A percentile compares a stretch with the other conserved stretches of the same genome.
Conservation (phyloP, 2,113 vertebrate species). For the Eptatretus burgeri region DNA sequence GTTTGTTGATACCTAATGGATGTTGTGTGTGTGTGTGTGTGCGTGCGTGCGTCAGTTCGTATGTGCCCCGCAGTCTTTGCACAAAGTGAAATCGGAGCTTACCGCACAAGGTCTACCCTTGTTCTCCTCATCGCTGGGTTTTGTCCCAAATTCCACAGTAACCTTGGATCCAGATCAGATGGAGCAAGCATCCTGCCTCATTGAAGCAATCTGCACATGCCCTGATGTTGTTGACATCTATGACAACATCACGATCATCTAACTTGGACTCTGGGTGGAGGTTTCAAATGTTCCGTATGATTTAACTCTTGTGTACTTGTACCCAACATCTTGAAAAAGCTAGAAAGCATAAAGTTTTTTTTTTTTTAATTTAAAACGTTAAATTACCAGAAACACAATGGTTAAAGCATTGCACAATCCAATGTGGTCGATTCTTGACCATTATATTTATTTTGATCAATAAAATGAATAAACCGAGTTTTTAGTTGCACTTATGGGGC, state of each 20-base stretch:
- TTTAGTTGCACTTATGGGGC: too few species aligned
- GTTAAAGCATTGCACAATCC: too few species aligned
- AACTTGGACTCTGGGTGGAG: not conserved
- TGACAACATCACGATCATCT: not conserved
- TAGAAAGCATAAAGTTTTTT: too few species aligned
- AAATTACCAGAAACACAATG: too few species aligned
- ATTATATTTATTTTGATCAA: too few species aligned
- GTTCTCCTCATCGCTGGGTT: not conserved
- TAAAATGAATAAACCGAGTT: too few species aligned
- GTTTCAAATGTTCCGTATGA: too few species aligned
- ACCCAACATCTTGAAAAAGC: too few species aligned
- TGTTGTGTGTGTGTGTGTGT: not conserved
- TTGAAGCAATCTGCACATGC: not conserved
- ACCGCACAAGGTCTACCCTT: not conserved
- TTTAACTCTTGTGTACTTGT: too few species aligned
- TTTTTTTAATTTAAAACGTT: too few species aligned
- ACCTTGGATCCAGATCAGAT: not conserved
- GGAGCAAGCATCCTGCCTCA: not conserved
- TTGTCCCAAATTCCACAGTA: not conserved
- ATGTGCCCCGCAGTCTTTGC: not conserved
- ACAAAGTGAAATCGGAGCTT: not conserved
- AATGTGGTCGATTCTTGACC: too few species aligned
- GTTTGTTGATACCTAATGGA: too few species aligned
- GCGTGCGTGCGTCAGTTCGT: not conserved
- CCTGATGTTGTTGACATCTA: slow-evolving; percentile 4